These are phyloP conservation scores for Ceratosolen fusciceps DNA, from an alignment of 1,140 invertebrate species.

Conservation along the genomic window DNA sequence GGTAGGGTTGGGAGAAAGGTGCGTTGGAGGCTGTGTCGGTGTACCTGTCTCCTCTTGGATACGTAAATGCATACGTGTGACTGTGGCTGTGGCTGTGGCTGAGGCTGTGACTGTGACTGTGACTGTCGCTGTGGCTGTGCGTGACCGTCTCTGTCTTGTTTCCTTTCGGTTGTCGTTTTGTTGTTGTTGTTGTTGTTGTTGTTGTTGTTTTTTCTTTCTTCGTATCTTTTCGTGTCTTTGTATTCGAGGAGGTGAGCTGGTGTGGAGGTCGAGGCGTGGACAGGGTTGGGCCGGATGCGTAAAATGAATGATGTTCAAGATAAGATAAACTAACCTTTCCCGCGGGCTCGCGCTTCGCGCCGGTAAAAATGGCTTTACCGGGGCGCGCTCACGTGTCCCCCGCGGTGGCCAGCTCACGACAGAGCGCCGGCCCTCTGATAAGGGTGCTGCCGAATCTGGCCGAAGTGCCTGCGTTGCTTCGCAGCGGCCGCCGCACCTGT, in stretches of 20 bases:
- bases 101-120: background rate
- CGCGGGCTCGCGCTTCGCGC: slow-evolving; percentile 51
- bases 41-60: too few species aligned
- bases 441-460: slow-evolving; percentile 90
- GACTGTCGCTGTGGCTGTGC: too few species aligned
- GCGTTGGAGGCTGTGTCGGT: too few species aligned
- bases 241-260: too few species aligned
- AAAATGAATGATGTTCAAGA: slow-evolving; percentile 13
- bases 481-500: slow-evolving; percentile 82
- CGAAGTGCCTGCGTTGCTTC: slow-evolving; percentile 83
- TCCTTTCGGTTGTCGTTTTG: too few species aligned
- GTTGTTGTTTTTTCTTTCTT: too few species aligned
- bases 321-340: slow-evolving; percentile 67
- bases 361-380: slow-evolving; percentile 27
- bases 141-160: too few species aligned
- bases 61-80: too few species aligned
- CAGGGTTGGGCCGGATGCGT: background rate
- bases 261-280: background rate
- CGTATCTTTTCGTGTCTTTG: too few species aligned
- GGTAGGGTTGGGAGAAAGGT: too few species aligned
- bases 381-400: slow-evolving; percentile 61
- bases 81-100: background rate
- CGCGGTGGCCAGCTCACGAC: slow-evolving; percentile 73
- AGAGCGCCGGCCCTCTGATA: slow-evolving; percentile 92
- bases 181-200: too few species aligned